Percentiles rank a stretch among this genome's conserved stretches.
Conservation (phyloP, 2,797 vertebrate genomes). For the Manis pentadactyla region DNA sequence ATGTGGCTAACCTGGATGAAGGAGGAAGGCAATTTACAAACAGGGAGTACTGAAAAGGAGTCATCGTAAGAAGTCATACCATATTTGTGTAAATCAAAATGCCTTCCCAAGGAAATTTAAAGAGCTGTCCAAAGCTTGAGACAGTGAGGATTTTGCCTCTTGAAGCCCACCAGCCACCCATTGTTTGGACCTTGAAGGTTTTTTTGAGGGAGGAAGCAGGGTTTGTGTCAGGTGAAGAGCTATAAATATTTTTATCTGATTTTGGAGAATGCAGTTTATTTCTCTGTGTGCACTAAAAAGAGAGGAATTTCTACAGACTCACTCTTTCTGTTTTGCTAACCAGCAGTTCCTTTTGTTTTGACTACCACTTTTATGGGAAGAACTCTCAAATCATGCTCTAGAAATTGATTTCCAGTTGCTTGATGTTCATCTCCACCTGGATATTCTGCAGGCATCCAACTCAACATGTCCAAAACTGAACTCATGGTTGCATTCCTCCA, state of each 20-base stretch:
- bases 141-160: neutral
- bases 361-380: slow-evolving; percentile 9
- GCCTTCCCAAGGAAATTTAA: neutral
- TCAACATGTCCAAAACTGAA: neutral
- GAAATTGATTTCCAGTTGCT: slow-evolving; percentile 6
- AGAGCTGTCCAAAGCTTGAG: slow-evolving; percentile 48
- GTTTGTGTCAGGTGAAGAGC: neutral
- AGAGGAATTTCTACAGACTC: neutral
- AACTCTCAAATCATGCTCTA: neutral
- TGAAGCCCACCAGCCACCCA: neutral
- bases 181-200: neutral
- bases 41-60: neutral
- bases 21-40: neutral
- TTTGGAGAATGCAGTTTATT: slow-evolving; percentile 33
- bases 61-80: neutral
- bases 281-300: slow-evolving; percentile 13
- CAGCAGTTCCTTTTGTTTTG: slow-evolving; percentile 19
- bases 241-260: neutral
- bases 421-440: neutral
- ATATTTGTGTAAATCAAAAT: slow-evolving; percentile 48
- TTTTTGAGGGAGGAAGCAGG: too few relatives aligned
- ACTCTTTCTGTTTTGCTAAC: neutral
- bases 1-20: neutral
- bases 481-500: neutral
- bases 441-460: neutral